Evolutionary conservation across 2,888 invertebrate species (phyloP).

Genomic region (Luperina nickerlii): DNA sequence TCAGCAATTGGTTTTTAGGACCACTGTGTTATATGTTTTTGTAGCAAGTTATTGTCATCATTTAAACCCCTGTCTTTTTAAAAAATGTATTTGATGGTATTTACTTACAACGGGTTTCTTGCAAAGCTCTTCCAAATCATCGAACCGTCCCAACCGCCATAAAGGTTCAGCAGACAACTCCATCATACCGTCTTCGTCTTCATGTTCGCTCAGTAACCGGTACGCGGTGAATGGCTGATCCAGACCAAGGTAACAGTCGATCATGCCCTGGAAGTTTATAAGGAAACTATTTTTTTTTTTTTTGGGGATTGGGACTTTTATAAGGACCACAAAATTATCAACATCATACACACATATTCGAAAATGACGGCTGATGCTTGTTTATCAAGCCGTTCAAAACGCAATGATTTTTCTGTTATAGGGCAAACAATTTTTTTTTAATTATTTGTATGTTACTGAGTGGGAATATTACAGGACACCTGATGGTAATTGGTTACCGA

Average conservation of each 20-base stretch:
- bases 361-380: no score
- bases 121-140: conserved; percentile 92
- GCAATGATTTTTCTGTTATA: no score
- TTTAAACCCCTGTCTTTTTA: not conserved
- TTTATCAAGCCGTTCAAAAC: no score
- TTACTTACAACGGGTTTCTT: conserved; percentile 86
- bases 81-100: not conserved
- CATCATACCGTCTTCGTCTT: conserved; percentile 90
- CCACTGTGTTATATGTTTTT: not conserved
- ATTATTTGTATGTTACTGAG: no score
- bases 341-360: no score
- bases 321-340: no score
- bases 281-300: no score
- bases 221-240: conserved; percentile 97
- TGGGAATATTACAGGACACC: no score
- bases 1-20: not conserved
- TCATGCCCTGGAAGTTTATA: conserved; percentile 91
- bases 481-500: no score
- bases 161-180: conserved; percentile 95
- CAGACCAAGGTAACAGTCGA: conserved; percentile 95
- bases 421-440: no score
- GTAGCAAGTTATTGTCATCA: not conserved
- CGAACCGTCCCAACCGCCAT: conserved; percentile 96
- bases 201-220: conserved; percentile 92
- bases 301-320: no score